Base-by-base conservation (phyloP, 53 echinoderm and acorn worm genomes). In the Stichopus horrens region DNA sequence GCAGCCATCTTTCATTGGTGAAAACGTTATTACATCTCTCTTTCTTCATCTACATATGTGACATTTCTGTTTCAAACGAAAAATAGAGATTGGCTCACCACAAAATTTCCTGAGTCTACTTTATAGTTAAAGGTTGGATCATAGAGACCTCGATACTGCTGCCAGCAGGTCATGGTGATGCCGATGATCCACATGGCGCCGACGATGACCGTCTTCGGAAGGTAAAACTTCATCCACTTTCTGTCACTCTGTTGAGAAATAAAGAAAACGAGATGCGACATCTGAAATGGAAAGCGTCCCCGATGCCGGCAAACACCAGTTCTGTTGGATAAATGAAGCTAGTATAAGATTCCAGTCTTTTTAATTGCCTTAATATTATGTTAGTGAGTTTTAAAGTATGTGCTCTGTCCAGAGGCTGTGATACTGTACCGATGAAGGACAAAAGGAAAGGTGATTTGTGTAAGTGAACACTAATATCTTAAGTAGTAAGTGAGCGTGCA, bases 51-150 rank as follows among this genome's bases (percentile, higher is more conserved):
- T 37, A 37, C 37, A 0, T 37, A 37, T 37, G 37, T 37, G 37
- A 37, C 37, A 37, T 71, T 71, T 71, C 4, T 16, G 5, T 6
- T 7, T 5, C 18, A 0, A 1, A 71, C 0, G 5, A 71, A 71
- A 59, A 37, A 37, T 37, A 2, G 37, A 37, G 37, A 37, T 37
- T 37, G 37, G 59, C 71, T 71, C 86, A 99, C 99, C 88, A 96
- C 83, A 89, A 94, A 99, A 86, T 95, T 94, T 18, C 99, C 99
- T 52, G 93, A 92, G 89, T 99, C 99, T n/a, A 94, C 94, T 90
- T 96, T 94, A 77, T 99, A 99, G 83, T 96, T 94, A 88, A 96
- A 99, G 52, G 99, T 96, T 7, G 99, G 99, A 79, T 99, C 98
- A 83, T 91, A 90, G 67, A 94, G 91, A 14, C 93, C 92, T 20